phyloP scores from a whole-genome alignment of 2,888 invertebrate genomes.

The Andrena hattorfiana region DNA sequence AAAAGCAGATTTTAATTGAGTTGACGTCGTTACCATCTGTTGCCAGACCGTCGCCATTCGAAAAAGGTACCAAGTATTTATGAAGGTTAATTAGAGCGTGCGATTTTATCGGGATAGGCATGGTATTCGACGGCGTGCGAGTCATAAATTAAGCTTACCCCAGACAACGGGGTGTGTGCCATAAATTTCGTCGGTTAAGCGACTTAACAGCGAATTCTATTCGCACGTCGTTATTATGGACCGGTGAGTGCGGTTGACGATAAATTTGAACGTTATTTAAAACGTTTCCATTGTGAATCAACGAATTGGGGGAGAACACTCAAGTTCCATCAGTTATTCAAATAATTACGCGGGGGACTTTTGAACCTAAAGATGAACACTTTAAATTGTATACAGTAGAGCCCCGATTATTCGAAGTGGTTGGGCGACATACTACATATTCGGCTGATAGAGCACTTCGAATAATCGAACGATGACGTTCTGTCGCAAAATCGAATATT shows the following conservation, averaged over 20 bases:
- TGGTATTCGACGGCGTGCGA: constrained; percentile 6
- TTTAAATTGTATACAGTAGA: no score
- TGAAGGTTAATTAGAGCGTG: constrained; percentile 26
- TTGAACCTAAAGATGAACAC: no score
- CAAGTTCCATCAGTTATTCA: background rate
- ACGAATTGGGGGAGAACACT: background rate
- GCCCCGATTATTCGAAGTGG: no score
- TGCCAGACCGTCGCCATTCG: background rate
- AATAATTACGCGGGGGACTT: background rate
- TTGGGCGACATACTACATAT: no score
- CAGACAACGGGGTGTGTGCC: background rate
- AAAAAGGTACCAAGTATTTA: constrained; percentile 18
- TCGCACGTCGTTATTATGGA: constrained; percentile 9
- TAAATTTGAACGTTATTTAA: background rate
- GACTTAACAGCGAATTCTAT: constrained; percentile 10
- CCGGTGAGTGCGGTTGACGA: background rate
- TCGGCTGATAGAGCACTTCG: no score
- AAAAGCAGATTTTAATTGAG: background rate
- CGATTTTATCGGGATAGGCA: constrained; percentile 15
- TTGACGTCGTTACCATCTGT: background rate
- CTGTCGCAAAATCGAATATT: no score
- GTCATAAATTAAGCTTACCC: constrained; percentile 20
- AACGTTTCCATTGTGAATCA: background rate
- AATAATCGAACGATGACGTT: no score
- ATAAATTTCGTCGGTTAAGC: constrained; percentile 30